phyloP scores from a whole-genome alignment of 2,113 vertebrate genomes.

The Corythoichthys intestinalis region DNA sequence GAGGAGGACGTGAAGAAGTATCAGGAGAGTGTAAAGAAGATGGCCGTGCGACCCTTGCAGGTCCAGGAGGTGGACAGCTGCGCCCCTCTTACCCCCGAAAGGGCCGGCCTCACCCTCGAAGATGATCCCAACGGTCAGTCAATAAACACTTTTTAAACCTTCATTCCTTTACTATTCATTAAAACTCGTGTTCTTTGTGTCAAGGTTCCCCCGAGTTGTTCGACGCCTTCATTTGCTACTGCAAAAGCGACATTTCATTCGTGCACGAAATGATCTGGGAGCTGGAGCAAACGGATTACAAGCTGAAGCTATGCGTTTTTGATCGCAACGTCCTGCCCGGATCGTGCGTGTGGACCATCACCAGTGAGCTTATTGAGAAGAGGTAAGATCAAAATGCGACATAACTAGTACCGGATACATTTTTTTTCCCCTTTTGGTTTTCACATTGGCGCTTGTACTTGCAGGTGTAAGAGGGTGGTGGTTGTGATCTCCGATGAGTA shows the following conservation, averaged over 20 bases:
- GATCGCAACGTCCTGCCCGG: conserved; percentile 94
- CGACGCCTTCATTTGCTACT: conserved; percentile 98
- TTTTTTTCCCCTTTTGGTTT: not conserved
- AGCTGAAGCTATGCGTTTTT: conserved; percentile 91
- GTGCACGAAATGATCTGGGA: conserved; percentile 93
- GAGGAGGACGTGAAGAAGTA: conserved; percentile 83
- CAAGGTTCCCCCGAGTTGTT: conserved; percentile 77
- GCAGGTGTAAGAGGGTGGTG: conserved; percentile 93
- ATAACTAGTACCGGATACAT: not conserved
- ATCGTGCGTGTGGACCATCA: conserved; percentile 91
- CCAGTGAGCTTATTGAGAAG: conserved; percentile 91
- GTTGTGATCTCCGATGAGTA: conserved; percentile 95
- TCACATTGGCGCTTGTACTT: not conserved
- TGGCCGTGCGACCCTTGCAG: conserved; percentile 78
- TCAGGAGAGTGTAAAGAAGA: conserved; percentile 59
- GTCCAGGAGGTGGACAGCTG: conserved; percentile 88
- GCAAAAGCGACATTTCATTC: conserved; percentile 85
- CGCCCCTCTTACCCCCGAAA: conserved; percentile 59
- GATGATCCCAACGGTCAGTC: conserved; percentile 80
- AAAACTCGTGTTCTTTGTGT: not conserved
- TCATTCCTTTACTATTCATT: too few species aligned
- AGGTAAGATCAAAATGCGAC: conserved; percentile 65
- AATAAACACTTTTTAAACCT: not conserved
- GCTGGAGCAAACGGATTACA: conserved; percentile 84
- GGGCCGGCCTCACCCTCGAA: conserved; percentile 76